Percentiles rank a stretch among this genome's conserved stretches.
phyloP scores from a whole-genome alignment of 1,140 invertebrate species.

The fruit fly (Drosophila melanogaster) region Release_6_plus_ISO1_MT NC_004354.4:9270501-9271000 shows the following conservation, averaged over 20 bases:
- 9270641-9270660: constrained; percentile 31
- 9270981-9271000: constrained; percentile 41
- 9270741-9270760: constrained; percentile 3
- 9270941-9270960: constrained; percentile 57
- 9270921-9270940: constrained; percentile 45
- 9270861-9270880: neutral
- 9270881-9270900: constrained; percentile 44
- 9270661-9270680: constrained; percentile 10
- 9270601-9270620: constrained; percentile 7
- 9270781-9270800: constrained; percentile 14
- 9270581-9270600: constrained; percentile 56
- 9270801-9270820: neutral
- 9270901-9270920: constrained; percentile 52
- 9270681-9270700: constrained; percentile 6
- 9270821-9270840: neutral
- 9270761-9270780: constrained; percentile 15
- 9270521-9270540: constrained; percentile 75
- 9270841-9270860: neutral
- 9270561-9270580: constrained; percentile 58
- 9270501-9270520: constrained; percentile 36
- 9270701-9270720: constrained; percentile 20
- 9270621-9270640: constrained; percentile 5
- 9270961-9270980: constrained; percentile 12
- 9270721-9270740: constrained; percentile 34
- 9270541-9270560: constrained; percentile 76